These are phyloP conservation scores for Papilio elwesi DNA, from an alignment of 2,888 invertebrate species.

Conservation along the genomic window DNA sequence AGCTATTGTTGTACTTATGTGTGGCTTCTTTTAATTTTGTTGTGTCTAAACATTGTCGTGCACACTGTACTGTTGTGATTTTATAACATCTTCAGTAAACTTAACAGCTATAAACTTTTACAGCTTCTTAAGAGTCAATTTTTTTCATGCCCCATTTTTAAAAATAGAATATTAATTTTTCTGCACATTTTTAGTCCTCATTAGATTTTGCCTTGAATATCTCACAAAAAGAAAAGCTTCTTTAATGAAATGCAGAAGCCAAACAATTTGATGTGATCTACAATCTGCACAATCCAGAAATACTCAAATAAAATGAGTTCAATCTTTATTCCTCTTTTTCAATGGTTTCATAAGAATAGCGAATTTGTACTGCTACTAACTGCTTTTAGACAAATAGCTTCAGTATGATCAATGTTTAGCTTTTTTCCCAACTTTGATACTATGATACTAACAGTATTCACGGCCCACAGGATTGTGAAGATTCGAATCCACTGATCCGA, in stretches of 20 bases:
- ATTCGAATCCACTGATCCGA: constrained; percentile 99
- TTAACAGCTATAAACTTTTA: neutral
- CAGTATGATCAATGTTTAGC: constrained; percentile 68
- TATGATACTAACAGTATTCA: constrained; percentile 27
- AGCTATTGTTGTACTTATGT: neutral
- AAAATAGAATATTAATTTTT: neutral
- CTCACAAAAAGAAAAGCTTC: neutral
- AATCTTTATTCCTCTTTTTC: too few species aligned
- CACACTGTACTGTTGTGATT: neutral
- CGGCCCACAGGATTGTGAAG: constrained; percentile 96
- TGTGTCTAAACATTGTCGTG: constrained; percentile 21
- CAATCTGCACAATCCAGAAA: too few species aligned
- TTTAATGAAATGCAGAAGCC: neutral
- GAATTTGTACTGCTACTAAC: constrained; percentile 54
- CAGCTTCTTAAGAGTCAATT: too few species aligned
- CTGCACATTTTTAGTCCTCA: too few species aligned
- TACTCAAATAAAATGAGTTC: too few species aligned
- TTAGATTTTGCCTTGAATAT: too few species aligned
- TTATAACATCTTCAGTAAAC: neutral
- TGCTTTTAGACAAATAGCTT: constrained; percentile 71
- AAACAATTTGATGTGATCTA: neutral
- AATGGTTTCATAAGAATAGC: constrained; percentile 44
- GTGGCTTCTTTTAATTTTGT: constrained; percentile 23
- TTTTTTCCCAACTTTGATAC: constrained; percentile 59
- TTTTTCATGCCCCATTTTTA: too few species aligned